Evolutionary conservation across 2,888 invertebrate species (phyloP).

Genomic region (Uropetala carovei): DNA sequence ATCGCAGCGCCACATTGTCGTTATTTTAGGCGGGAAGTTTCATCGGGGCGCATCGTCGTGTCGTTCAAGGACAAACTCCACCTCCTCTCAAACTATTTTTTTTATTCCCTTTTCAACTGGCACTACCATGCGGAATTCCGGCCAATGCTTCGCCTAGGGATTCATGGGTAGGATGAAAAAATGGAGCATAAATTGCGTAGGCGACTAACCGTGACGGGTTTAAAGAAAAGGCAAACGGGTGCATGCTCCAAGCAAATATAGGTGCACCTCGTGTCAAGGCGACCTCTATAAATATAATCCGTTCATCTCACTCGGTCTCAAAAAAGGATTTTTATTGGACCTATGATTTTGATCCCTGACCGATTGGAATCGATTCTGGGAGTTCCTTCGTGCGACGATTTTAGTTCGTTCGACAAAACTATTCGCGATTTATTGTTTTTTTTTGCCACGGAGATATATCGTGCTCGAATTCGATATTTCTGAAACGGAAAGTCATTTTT

Average conservation of each 20-base stretch:
- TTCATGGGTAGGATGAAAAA: not conserved
- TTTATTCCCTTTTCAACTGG: not conserved
- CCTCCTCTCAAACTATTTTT: not conserved
- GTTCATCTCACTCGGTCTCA: not conserved
- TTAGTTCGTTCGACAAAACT: too few species aligned
- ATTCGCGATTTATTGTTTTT: too few species aligned
- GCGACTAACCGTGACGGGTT: not conserved
- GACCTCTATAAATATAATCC: not conserved
- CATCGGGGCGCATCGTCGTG: not conserved
- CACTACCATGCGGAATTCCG: not conserved
- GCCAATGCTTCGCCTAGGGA: not conserved
- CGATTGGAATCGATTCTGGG: too few species aligned
- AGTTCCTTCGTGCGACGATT: too few species aligned
- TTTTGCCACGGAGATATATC: too few species aligned
- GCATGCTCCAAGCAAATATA: not conserved
- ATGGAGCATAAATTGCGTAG: not conserved
- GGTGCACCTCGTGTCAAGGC: not conserved
- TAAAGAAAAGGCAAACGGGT: not conserved
- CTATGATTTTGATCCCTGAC: too few species aligned
- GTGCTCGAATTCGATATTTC: too few species aligned
- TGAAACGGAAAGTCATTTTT: too few species aligned
- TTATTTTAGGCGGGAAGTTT: not conserved
- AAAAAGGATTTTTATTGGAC: not conserved
- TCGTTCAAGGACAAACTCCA: not conserved
- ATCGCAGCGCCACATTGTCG: not conserved